phyloP scores from a whole-genome alignment of 2,797 vertebrate species.

The Hipposideros larvatus region DNA sequence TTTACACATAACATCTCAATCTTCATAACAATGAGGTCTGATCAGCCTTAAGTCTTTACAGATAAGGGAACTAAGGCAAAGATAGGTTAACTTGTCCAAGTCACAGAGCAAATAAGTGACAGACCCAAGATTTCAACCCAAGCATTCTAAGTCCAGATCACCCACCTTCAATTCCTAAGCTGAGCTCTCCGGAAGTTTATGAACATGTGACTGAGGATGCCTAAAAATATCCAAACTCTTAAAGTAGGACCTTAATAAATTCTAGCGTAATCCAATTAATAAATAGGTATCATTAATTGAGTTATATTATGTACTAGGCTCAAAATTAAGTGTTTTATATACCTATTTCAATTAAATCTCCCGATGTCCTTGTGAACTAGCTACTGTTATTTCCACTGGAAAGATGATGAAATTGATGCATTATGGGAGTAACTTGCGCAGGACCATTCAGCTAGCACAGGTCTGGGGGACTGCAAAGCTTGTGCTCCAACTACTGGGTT shows the following conservation, averaged over 20 bases:
- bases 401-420: constrained; percentile 12
- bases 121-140: neutral
- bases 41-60: neutral
- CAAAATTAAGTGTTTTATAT: constrained; percentile 45
- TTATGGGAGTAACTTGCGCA: neutral
- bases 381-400: neutral
- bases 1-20: neutral
- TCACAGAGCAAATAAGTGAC: constrained; percentile 3
- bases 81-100: neutral
- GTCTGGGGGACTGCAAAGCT: neutral
- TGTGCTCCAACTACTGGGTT: neutral
- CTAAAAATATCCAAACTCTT: constrained; percentile 1
- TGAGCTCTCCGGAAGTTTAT: constrained; percentile 29
- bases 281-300: neutral
- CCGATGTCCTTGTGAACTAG: neutral
- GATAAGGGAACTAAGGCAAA: neutral
- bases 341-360: constrained; percentile 26
- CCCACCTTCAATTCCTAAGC: neutral
- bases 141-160: neutral
- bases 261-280: constrained; percentile 20
- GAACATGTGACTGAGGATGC: neutral
- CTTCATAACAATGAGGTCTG: neutral
- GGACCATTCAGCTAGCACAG: neutral
- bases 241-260: neutral
- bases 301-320: neutral